Evolutionary conservation across 2,888 invertebrate genomes (phyloP).

Genomic region (Stenodera caucasica): DNA sequence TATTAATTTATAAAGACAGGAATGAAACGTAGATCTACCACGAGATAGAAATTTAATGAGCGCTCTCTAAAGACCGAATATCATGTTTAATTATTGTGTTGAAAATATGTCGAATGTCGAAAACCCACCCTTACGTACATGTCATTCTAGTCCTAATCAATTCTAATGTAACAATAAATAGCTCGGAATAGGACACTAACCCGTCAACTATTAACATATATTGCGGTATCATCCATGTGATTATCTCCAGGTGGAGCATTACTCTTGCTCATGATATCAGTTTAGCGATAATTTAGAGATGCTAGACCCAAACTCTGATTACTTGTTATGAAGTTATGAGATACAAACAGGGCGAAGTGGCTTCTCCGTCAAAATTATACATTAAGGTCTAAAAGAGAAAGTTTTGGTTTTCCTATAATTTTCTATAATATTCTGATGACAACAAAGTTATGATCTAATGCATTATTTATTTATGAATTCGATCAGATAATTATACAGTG

Average conservation of each 20-base stretch:
- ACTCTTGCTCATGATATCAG: constrained; percentile 14
- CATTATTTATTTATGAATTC: neutral
- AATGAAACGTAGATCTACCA: too few relatives aligned
- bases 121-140: neutral
- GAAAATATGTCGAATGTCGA: neutral
- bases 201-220: constrained; percentile 2
- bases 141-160: neutral
- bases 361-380: too few relatives aligned
- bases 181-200: neutral
- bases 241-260: constrained; percentile 15
- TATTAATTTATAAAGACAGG: too few relatives aligned
- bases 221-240: neutral
- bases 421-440: too few relatives aligned
- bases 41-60: too few relatives aligned
- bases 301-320: constrained; percentile 11
- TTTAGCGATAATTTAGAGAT: constrained; percentile 17
- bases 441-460: too few relatives aligned
- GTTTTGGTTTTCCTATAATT: too few relatives aligned
- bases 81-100: neutral
- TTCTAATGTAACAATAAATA: neutral
- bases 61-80: too few relatives aligned
- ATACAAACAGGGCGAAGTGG: too few relatives aligned
- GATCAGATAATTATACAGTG: too few relatives aligned
- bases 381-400: too few relatives aligned
- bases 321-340: too few relatives aligned